These are phyloP conservation scores for Catagonus wagneri DNA, from an alignment of 2,113 vertebrate species.

Conservation along the genomic window DNA sequence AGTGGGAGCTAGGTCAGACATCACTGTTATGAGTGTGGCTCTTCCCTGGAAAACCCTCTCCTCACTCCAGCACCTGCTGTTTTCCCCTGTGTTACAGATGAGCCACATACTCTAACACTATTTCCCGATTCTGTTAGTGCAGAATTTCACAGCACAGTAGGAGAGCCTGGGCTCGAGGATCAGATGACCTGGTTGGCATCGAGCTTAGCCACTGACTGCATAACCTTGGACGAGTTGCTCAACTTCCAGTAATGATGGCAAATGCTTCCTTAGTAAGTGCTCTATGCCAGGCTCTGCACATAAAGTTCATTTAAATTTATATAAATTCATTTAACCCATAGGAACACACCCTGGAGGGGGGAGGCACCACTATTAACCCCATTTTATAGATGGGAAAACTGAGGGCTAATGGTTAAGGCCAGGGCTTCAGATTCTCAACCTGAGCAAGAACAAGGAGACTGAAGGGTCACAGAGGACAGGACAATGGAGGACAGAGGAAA, in stretches of 20 bases:
- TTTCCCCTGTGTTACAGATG: neutral
- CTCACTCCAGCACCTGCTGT: too few relatives aligned
- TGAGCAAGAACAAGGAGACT: neutral
- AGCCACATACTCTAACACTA: accelerated
- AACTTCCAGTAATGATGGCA: neutral
- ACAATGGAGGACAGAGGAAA: neutral
- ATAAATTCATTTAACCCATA: neutral
- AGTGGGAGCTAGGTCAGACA: neutral
- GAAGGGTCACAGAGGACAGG: neutral
- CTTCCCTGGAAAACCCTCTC: neutral
- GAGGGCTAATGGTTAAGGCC: neutral
- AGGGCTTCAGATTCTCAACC: neutral
- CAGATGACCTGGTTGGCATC: neutral
- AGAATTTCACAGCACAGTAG: neutral
- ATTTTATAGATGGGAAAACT: neutral
- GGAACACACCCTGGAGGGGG: neutral
- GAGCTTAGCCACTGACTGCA: neutral
- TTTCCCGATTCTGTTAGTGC: neutral
- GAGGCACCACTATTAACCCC: neutral
- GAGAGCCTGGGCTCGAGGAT: neutral
- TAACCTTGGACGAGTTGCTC: neutral
- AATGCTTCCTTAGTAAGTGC: neutral
- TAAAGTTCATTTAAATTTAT: neutral
- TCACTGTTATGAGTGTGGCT: neutral
- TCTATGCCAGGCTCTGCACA: neutral